Evolutionary conservation across 1,140 invertebrate genomes (phyloP), one percentile per base, ranked within the genome.

Genomic region (Manduca sexta): DNA sequence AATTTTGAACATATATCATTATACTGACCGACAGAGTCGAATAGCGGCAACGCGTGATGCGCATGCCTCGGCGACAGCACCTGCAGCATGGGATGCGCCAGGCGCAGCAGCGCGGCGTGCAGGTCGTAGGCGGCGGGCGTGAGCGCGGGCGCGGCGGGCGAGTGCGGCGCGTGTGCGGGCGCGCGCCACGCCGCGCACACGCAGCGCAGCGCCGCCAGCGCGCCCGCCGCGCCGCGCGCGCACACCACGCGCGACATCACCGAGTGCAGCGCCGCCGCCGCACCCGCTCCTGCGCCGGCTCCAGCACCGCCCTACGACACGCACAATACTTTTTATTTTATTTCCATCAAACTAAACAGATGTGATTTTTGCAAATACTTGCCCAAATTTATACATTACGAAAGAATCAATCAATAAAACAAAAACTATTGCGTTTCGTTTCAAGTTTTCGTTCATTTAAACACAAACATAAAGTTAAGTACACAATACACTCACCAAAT

Each of bases 171-270:
- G 8, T 21, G 18, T n/a, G 40, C 12, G n/a, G 26, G 21, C 42
- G 14, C 30, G n/a, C 48, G 49, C 48, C 58, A 67, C 50, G 60
- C 54, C 50, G 50, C 53, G 48, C 47, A 49, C 46, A 64, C 60
- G 16, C 42, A 46, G 12, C 69, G 66, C 42, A 75, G 64, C 16
- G 70, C 61, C 1, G 57, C 60, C 14, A 74, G 58, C 26, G 75
- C 78, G 21, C 75, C 74, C 5, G 45, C 60, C 12, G 64, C 62
- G 37, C 73, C 64, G 33, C 76, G 76, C 14, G 73, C 60, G 45
- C 71, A 67, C 26, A 80, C 59, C 45, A 83, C 71, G 39, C 79
- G 71, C 13, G 79, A 72, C 39, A 83, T 31, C 45, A 83, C 70
- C 11, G 66, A 58, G 49, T 78, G 73, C 14, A 83, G 57, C 29